Base-by-base conservation (phyloP, 2,797 vertebrate genomes). In the Acestrorhynchus altus region DNA sequence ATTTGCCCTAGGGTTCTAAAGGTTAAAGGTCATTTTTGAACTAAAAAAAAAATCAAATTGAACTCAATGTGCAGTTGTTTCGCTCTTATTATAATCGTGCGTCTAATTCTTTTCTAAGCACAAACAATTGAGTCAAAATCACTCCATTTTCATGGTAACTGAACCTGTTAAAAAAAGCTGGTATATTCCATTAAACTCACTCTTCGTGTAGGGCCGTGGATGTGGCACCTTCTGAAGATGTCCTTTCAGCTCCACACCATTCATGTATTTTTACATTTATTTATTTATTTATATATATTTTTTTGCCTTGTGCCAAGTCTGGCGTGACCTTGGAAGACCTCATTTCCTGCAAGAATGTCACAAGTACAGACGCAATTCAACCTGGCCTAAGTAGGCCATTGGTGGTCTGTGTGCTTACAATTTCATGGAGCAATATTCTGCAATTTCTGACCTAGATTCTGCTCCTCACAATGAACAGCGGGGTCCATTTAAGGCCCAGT, bases 371-470 rank as follows among this genome's bases (percentile, higher is more conserved):
- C 69, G 20, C 39, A 75, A 70, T 71, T 75, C 39, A 65, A 56
- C 72, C 78, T 65, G 78, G 61, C 65, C 72, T 75, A 75, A 75
- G 57, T 75, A 69, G 66, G 78, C 44, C 78, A 74, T 10, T 26
- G 49, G 28, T 13, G 18, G 47, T 13, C 18, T 20, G 18, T 60
- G 40, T 56, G 40, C 64, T 51, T 44, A 60, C 70, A 65, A 60
- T 61, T 60, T 6, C 46, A 26, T 49, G 61, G 20, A 11, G 68
- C 65, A 77, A 69, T 77, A 47, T 61, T 47, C 20, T 20, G 11
- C 54, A 22, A 54, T 54, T 42, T 54, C 28, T 77, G 70, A 57
- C 68, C 63, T 42, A 78, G 61, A 54, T 80, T 70, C 9, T 6
- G 26, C 71, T 28, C 16, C 16, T 40, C 44, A 40, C 22, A 75